phyloP scores from a whole-genome alignment of 2,888 invertebrate genomes.

The Caenorhabditis wallacei region DNA sequence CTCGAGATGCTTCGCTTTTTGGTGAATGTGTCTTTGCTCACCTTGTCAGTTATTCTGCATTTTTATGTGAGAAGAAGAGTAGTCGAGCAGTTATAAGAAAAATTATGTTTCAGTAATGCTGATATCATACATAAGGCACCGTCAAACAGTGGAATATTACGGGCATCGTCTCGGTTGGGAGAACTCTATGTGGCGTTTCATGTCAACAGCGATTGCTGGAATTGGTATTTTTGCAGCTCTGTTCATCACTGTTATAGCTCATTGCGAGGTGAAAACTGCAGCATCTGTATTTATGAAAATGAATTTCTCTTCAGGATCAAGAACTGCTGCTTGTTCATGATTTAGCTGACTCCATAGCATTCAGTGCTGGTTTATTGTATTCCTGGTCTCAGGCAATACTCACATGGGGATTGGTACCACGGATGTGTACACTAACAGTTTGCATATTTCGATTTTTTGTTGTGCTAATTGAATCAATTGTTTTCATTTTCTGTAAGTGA shows the following conservation, averaged over 20 bases:
- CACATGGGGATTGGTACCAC: constrained; percentile 47
- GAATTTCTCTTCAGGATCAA: constrained; percentile 30
- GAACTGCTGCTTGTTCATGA: constrained; percentile 44
- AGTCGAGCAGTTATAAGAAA: background rate
- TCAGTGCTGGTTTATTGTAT: constrained; percentile 50
- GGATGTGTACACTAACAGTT: constrained; percentile 59
- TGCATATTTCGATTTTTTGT: constrained; percentile 52
- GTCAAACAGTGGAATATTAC: constrained; percentile 76
- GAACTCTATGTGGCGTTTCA: constrained; percentile 45
- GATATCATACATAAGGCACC: constrained; percentile 71
- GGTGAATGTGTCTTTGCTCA: constrained; percentile 64
- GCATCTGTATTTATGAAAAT: background rate
- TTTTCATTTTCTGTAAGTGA: constrained; percentile 56
- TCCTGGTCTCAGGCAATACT: constrained; percentile 57
- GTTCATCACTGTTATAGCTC: constrained; percentile 56
- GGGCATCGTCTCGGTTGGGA: constrained; percentile 72
- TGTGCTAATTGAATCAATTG: constrained; percentile 34
- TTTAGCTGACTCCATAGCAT: constrained; percentile 46
- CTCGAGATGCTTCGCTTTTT: constrained; percentile 52
- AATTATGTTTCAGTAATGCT: constrained; percentile 66
- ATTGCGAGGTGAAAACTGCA: constrained; percentile 50
- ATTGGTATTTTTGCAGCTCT: constrained; percentile 57
- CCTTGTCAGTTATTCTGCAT: constrained; percentile 61
- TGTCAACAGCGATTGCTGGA: constrained; percentile 33
- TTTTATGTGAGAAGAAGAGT: constrained; percentile 42